Conservation (phyloP, 2,888 invertebrate genomes). For the Drosophila phalerata region DNA sequence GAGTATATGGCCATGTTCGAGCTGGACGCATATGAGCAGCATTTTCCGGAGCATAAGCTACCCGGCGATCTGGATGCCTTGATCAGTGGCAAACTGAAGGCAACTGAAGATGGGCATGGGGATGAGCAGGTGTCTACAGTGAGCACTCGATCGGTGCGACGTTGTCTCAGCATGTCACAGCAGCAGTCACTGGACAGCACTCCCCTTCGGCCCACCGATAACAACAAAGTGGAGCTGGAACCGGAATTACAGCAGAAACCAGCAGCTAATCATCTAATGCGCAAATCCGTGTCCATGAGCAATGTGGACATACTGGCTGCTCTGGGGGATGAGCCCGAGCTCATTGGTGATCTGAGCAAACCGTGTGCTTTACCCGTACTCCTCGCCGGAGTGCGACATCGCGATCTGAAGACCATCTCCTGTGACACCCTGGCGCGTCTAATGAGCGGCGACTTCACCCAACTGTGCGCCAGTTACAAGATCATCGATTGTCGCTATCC, state of each 20-base stretch:
- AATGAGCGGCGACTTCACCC: conserved; percentile 89
- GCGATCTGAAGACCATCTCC: conserved; percentile 92
- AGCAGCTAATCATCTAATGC: conserved; percentile 84
- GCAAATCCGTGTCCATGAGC: conserved; percentile 91
- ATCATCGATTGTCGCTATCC: conserved; percentile 98
- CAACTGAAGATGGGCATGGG: conserved; percentile 22
- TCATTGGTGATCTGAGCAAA: conserved; percentile 94
- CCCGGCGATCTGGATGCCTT: conserved; percentile 88
- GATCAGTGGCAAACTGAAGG: conserved; percentile 87
- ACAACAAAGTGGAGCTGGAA: background rate
- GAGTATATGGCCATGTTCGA: conserved; percentile 88
- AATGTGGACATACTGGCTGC: conserved; percentile 91
- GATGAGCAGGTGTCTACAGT: background rate
- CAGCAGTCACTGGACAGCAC: conserved; percentile 39
- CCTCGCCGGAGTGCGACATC: conserved; percentile 88
- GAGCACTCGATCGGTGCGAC: conserved; percentile 82
- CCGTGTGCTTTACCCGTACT: conserved; percentile 91
- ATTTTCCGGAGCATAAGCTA: conserved; percentile 67
- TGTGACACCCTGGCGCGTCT: conserved; percentile 90
- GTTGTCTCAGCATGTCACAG: conserved; percentile 86
- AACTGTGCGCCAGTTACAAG: conserved; percentile 88
- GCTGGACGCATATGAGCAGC: conserved; percentile 84
- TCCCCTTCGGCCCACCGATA: conserved; percentile 38
- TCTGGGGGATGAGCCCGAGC: conserved; percentile 89
- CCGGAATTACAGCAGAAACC: too few relatives aligned